Evolutionary conservation across 37 sponge, comb jelly and placozoan genomes (phyloP).

Genomic region (Ephydatia muelleri): DNA sequence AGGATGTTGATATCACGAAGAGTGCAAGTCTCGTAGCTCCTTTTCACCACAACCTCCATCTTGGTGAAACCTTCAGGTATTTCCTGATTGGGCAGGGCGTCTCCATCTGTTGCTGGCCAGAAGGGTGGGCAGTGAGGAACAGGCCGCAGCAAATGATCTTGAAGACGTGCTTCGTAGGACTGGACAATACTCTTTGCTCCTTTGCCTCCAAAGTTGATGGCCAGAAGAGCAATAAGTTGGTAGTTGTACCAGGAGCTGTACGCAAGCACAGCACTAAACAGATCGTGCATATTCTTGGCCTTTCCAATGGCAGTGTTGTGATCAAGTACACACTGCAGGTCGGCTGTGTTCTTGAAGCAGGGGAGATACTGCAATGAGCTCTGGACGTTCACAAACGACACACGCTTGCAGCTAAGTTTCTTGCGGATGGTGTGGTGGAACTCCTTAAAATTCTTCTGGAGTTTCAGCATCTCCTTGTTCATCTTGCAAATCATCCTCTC

Average conservation of each 20-base stretch:
- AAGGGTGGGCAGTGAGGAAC: background rate
- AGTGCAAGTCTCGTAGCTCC: background rate
- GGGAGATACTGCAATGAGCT: background rate
- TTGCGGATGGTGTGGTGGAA: background rate
- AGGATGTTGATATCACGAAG: background rate
- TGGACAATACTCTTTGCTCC: slow-evolving; percentile 5
- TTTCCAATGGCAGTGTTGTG: slow-evolving; percentile 6
- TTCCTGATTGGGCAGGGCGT: background rate
- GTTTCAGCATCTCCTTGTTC: background rate
- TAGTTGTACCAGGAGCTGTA: slow-evolving; percentile 59
- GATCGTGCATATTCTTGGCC: background rate
- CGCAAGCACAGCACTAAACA: slow-evolving; percentile 19
- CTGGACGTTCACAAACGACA: background rate
- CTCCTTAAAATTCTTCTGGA: background rate
- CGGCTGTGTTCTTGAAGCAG: background rate
- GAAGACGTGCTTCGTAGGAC: slow-evolving; percentile 24
- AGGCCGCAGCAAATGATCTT: background rate
- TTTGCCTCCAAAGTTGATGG: slow-evolving; percentile 16
- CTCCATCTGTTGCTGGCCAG: background rate
- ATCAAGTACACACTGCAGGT: background rate
- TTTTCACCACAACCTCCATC: background rate
- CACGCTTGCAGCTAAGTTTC: background rate
- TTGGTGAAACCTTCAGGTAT: background rate
- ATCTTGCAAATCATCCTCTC: background rate
- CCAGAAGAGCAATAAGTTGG: slow-evolving; percentile 18